Evolutionary conservation across 1,140 invertebrate genomes (phyloP), one percentile per base, ranked within the genome.

Genomic region (Drosophila pectinifera): DNA sequence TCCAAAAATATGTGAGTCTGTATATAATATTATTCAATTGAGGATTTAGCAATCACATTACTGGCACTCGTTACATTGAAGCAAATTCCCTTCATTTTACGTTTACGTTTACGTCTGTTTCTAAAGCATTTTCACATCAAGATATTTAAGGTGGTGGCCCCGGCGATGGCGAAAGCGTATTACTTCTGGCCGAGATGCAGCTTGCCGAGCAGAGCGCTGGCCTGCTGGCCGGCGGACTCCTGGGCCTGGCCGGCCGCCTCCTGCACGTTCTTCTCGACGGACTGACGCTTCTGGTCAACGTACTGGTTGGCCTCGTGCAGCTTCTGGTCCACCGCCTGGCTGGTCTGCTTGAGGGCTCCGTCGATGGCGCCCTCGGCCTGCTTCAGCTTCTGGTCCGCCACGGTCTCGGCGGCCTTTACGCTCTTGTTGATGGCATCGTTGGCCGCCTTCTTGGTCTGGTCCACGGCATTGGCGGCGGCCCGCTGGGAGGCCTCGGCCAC

Each of bases 301-400:
- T 85, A 93, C 59, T 92, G 76, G 67, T 93, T 93, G 36, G 92
- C 92, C 55, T 93, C 92, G 6, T 91, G 73, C 67, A 93, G 72
- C 76, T 93, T 93, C 42, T 92, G 80, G 58, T 92, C 92, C 11
- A 92, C 92, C 11, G 91, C 41, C 57, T 91, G 80, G 51, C 91
- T 92, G 38, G 92, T 90, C 54, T 84, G 74, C 75, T 92, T 92
- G 45, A 92, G 69, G 20, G 81, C 82, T 5, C 79, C 84, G 54
- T 92, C 92, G 62, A 92, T 80, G 48, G 81, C 79, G 3, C 90
- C 77, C 58, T 92, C 92, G 18, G 88, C 92, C 63, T 92, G 54
- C 75, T 92, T 92, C 22, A 92, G 78, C 82, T 92, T 91, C 53
- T 83, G 75, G 22, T 92, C 92, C 49, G 91, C 78, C n/a, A 88